Evolutionary conservation across 2,797 vertebrate genomes (phyloP).

Genomic region (Aldrovandia affinis): DNA sequence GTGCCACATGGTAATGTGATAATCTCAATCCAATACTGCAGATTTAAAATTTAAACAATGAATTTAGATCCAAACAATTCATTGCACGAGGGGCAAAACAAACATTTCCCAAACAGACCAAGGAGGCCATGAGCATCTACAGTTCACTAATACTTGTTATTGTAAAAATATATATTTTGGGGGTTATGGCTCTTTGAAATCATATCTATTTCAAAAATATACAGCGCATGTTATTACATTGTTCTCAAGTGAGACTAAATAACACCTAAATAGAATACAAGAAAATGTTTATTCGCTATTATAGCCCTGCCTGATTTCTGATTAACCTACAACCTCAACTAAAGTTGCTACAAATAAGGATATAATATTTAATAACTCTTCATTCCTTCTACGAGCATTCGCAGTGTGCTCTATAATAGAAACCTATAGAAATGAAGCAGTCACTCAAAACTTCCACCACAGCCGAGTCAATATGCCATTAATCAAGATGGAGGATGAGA

Average conservation of each 20-base stretch:
- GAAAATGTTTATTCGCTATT: not conserved
- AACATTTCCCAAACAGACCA: not conserved
- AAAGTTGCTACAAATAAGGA: slow-evolving; percentile 10
- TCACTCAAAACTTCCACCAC: not conserved
- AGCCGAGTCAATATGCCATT: slow-evolving; percentile 64
- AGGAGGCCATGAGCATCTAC: not conserved
- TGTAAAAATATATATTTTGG: not conserved
- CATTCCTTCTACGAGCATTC: slow-evolving; percentile 8
- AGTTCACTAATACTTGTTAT: not conserved
- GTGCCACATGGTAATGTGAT: not conserved
- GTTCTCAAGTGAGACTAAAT: not conserved
- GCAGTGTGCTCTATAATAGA: slow-evolving; percentile 17
- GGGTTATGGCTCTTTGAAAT: too few species aligned
- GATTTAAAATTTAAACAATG: not conserved
- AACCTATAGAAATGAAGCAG: not conserved
- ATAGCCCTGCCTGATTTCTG: not conserved
- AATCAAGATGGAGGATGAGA: slow-evolving; percentile 64
- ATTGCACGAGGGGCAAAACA: not conserved
- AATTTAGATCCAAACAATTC: slow-evolving; percentile 3
- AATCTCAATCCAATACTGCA: not conserved
- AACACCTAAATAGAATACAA: not conserved
- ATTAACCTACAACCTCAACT: not conserved
- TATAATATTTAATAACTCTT: slow-evolving; percentile 19
- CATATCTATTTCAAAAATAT: not conserved
- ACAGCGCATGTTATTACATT: not conserved